Evolutionary conservation across 2,888 invertebrate species (phyloP).

Genomic region (Parnassius apollo): DNA sequence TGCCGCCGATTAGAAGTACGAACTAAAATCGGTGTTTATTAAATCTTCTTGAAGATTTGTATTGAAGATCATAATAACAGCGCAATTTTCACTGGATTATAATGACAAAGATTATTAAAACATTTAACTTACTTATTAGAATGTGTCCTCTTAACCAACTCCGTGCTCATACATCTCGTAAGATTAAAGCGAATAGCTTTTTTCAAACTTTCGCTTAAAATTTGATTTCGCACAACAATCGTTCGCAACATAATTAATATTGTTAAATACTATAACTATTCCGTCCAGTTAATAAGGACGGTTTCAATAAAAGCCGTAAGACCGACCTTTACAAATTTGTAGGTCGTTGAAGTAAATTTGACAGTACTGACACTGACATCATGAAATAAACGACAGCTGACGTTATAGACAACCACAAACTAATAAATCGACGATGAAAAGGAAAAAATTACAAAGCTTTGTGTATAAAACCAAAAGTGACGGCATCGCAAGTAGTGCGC

Average conservation of each 20-base stretch:
- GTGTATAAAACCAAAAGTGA: too few relatives aligned
- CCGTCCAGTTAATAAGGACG: constrained; percentile 70
- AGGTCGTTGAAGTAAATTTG: constrained; percentile 58
- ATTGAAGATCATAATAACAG: neutral
- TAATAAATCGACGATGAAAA: neutral
- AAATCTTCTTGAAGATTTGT: constrained; percentile 4
- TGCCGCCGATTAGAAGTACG: constrained; percentile 38
- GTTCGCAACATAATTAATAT: constrained; percentile 85
- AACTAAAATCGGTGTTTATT: constrained; percentile 16
- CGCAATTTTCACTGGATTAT: constrained; percentile 25
- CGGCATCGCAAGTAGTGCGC: too few relatives aligned
- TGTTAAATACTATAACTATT: constrained; percentile 49
- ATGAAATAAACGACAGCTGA: constrained; percentile 29
- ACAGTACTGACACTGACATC: constrained; percentile 16
- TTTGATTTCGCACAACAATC: constrained; percentile 85
- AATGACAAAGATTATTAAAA: constrained; percentile 12
- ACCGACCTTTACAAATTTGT: constrained; percentile 75
- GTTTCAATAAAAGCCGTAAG: constrained; percentile 52
- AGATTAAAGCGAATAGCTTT: constrained; percentile 81
- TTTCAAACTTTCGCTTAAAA: constrained; percentile 83
- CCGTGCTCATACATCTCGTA: constrained; percentile 82
- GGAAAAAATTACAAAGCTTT: too few relatives aligned
- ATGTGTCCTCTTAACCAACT: constrained; percentile 83
- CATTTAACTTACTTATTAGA: constrained; percentile 77
- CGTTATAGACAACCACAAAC: too few relatives aligned